A percentile compares a stretch with the other conserved stretches of the same genome.
Evolutionary conservation across 2,888 invertebrate species (phyloP).

Genomic region (Notocelia uddmanniana): DNA sequence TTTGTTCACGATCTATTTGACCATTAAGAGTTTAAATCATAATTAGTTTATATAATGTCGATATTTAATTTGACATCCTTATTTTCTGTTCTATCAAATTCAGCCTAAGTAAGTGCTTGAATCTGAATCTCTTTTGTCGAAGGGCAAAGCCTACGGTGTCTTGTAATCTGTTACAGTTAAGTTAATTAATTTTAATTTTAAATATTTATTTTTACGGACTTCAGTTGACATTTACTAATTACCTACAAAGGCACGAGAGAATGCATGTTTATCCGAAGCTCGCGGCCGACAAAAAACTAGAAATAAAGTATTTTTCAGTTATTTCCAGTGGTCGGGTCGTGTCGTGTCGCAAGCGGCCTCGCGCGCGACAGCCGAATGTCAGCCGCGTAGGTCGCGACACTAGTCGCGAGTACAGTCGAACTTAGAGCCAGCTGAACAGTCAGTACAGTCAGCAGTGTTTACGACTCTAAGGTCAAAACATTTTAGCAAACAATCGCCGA

Average conservation of each 20-base stretch:
- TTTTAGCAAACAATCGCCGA: too few relatives aligned
- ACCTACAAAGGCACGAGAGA: background rate
- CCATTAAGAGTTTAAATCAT: too few relatives aligned
- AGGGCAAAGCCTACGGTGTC: background rate
- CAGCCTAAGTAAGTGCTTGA: too few relatives aligned
- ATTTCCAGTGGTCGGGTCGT: constrained; percentile 29
- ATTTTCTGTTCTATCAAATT: too few relatives aligned
- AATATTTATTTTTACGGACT: background rate
- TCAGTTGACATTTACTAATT: constrained; percentile 2
- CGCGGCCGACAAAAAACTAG: constrained; percentile 1
- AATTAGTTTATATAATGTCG: too few relatives aligned
- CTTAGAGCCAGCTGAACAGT: too few relatives aligned
- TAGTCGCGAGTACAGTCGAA: background rate
- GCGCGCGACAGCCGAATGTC: constrained; percentile 39
- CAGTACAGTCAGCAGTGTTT: too few relatives aligned
- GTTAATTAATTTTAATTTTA: background rate
- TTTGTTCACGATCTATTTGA: too few relatives aligned
- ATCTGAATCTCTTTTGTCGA: too few relatives aligned
- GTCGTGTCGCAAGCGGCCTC: constrained; percentile 41
- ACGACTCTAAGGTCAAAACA: too few relatives aligned
- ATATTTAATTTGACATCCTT: background rate
- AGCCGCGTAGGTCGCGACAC: constrained; percentile 29
- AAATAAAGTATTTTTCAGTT: constrained; percentile 35
- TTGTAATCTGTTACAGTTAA: background rate
- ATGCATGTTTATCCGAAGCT: constrained; percentile 10